Base-by-base conservation (phyloP, 2,888 invertebrate species). In the Drosophila cognata region DNA sequence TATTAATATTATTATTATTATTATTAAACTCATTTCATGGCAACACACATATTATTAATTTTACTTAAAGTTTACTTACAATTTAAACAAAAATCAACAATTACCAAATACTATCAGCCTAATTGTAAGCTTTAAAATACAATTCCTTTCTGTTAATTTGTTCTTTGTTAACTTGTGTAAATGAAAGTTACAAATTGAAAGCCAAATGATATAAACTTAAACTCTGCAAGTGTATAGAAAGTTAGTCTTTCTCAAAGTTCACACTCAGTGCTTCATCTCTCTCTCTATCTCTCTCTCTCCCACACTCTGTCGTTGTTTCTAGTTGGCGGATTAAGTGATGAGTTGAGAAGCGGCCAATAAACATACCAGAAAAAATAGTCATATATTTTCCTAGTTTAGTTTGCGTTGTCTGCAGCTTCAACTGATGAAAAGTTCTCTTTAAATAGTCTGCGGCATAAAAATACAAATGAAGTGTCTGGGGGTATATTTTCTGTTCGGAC, bases 241-340 rank as follows among this genome's bases (percentile, higher is more conserved):
- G 72, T 76, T 78, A 52, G 80, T 61, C 80, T 71, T 74, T 51
- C 62, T 69, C 25, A 55, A 38, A 25, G 69, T 13, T 58, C 13
- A 1, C 74, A 29, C 29, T 36, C 38, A n/a, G 43, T 52, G 25
- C 46, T 46, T 46, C 25, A 7, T 25, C 7, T 8, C 2, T 46
- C 46, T 43, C 11, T 21, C 21, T 11, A 1, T 38, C 11, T 41
- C 41, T 2, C n/a, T 43, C 5, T 41, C 41, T 31, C 21, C 7
- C 43, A 29, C 43, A 36, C 53, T 67, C 38, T 61, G 35, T 55
- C 61, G 55, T 65, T 68, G 72, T 71, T 70, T 67, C 65, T 71
- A 74, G 74, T 77, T 86, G 86, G 71, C 81, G 70, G 74, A 81
- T 77, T 81, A 82, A 82, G 84, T 78, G 86, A 86, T 82, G 71